Conservation (phyloP, 2,888 invertebrate species). For the Acleris literana region DNA sequence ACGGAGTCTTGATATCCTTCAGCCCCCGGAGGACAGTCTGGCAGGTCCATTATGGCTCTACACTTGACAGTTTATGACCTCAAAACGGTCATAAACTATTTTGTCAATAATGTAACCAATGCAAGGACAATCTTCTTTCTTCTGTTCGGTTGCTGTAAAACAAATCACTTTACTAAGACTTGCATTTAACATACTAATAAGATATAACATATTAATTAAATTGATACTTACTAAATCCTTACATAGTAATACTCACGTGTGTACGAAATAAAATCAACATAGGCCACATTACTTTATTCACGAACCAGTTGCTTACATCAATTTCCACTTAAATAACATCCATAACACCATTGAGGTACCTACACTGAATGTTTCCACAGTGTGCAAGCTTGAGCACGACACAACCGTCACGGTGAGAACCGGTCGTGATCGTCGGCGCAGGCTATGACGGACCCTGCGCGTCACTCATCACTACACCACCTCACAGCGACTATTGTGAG, state of each 20-base stretch:
- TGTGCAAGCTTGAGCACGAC: too few relatives aligned
- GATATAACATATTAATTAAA: conserved; percentile 50
- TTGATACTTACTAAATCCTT: conserved; percentile 63
- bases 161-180: conserved; percentile 44
- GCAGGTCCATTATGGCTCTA: conserved; percentile 77
- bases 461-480: too few relatives aligned
- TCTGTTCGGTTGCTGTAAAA: conserved; percentile 56
- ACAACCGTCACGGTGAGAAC: too few relatives aligned
- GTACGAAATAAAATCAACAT: conserved; percentile 16
- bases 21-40: conserved; percentile 77
- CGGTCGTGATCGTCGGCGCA: too few relatives aligned
- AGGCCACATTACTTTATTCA: conserved; percentile 14
- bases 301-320: conserved; percentile 22
- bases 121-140: conserved; percentile 47
- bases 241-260: conserved; percentile 34
- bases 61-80: conserved; percentile 77
- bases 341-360: conserved; percentile 1
- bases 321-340: conserved; percentile 13
- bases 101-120: conserved; percentile 52
- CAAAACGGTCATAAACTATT: conserved; percentile 65
- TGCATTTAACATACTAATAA: conserved; percentile 3
- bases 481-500: too few relatives aligned
- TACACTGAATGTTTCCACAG: too few relatives aligned
- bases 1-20: conserved; percentile 78
- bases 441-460: too few relatives aligned